These are phyloP conservation scores for Ceraclea dissimilis DNA, from an alignment of 2,888 invertebrate genomes.

Conservation along the genomic window DNA sequence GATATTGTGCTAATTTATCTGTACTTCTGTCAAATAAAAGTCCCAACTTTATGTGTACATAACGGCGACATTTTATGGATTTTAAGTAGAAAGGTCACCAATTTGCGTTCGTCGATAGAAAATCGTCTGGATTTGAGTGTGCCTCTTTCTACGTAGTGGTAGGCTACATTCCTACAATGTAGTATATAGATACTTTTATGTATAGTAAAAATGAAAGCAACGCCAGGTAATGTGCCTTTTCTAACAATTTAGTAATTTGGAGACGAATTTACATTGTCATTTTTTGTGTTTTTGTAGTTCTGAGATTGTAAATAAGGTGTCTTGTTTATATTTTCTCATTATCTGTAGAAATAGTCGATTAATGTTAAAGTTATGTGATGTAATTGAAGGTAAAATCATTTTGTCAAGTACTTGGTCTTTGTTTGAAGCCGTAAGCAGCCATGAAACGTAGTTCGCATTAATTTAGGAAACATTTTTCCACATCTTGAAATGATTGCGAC, in stretches of 20 bases:
- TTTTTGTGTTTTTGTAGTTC: background rate
- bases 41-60: too few relatives aligned
- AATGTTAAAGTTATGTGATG: too few relatives aligned
- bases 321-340: background rate
- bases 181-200: slow-evolving; percentile 7
- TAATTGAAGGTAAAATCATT: background rate
- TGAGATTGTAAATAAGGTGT: background rate
- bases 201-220: background rate
- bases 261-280: slow-evolving; percentile 5
- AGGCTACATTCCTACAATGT: slow-evolving; percentile 11
- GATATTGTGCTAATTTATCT: too few relatives aligned
- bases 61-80: too few relatives aligned
- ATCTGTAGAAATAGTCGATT: background rate
- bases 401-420: background rate
- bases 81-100: too few relatives aligned
- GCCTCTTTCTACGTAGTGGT: background rate
- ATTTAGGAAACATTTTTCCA: too few relatives aligned
- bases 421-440: background rate
- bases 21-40: too few relatives aligned
- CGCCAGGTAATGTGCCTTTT: slow-evolving; percentile 14
- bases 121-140: too few relatives aligned
- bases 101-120: too few relatives aligned
- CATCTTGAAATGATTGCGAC: too few relatives aligned
- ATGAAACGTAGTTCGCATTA: too few relatives aligned
- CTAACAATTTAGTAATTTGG: slow-evolving; percentile 12